A percentile compares a stretch with the other conserved stretches of the same genome.
phyloP scores from a whole-genome alignment of 1,140 invertebrate genomes.

The Drosophila prosaltans region DNA sequence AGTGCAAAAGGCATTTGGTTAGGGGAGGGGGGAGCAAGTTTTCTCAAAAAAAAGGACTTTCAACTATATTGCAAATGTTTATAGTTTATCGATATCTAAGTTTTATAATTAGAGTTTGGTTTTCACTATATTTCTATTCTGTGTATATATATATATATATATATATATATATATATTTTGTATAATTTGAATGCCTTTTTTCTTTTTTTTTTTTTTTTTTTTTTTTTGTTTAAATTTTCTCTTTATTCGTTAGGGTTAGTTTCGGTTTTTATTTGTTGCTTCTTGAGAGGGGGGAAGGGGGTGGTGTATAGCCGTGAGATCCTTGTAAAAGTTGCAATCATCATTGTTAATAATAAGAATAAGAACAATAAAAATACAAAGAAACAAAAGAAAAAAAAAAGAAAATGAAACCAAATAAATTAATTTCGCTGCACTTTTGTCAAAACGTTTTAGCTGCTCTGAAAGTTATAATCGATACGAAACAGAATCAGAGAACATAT shows the following conservation, averaged over 20 bases:
- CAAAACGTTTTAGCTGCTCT: background rate
- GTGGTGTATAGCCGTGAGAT: conserved; percentile 36
- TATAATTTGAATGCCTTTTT: conserved; percentile 54
- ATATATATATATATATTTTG: conserved; percentile 44
- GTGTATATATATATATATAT: conserved; percentile 42
- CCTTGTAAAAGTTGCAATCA: conserved; percentile 42
- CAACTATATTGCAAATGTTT: background rate
- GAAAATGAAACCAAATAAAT: background rate
- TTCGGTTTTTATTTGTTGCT: conserved; percentile 49
- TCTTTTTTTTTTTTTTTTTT: background rate
- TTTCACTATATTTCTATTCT: conserved; percentile 13
- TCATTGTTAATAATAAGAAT: conserved; percentile 2
- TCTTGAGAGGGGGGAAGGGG: background rate
- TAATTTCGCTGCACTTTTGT: background rate
- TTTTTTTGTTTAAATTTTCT: conserved; percentile 28
- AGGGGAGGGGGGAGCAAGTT: too few relatives aligned
- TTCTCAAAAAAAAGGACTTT: background rate
- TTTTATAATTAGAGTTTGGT: background rate
- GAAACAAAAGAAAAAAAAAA: background rate
- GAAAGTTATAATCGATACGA: too few relatives aligned
- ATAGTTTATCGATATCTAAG: conserved; percentile 8
- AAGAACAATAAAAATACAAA: background rate
- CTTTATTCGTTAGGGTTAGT: conserved; percentile 79
- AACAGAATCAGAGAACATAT: too few relatives aligned
- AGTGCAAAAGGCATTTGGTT: conserved; percentile 74